A percentile compares a stretch with the other conserved stretches of the same genome.
Conservation (phyloP, 2,113 vertebrate genomes). For the Cyprinus carpio region DNA sequence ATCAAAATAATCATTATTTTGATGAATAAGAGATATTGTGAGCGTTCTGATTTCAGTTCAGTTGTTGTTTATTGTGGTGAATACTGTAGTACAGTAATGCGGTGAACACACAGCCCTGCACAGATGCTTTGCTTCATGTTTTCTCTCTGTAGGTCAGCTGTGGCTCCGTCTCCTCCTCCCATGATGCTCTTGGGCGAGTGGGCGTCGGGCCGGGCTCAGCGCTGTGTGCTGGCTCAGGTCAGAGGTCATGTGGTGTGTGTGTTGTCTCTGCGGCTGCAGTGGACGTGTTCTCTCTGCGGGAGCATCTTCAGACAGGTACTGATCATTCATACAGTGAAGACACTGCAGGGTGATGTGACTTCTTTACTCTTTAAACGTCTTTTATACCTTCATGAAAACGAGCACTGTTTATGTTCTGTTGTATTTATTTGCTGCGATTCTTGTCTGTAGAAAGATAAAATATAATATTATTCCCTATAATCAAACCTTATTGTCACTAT, state of each 20-base stretch:
- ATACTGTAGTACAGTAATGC: background rate
- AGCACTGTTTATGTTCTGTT: no score
- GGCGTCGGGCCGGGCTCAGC: slow-evolving; percentile 45
- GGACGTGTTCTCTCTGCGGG: slow-evolving; percentile 74
- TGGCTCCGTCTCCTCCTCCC: slow-evolving; percentile 44
- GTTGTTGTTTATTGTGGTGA: no score
- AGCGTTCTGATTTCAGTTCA: no score
- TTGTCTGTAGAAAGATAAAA: no score
- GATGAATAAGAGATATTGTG: background rate
- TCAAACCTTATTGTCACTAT: no score
- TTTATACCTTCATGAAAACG: no score
- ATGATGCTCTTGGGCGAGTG: slow-evolving; percentile 65
- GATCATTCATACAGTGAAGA: no score
- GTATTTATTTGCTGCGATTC: no score
- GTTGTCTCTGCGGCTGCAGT: slow-evolving; percentile 67
- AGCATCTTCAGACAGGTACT: slow-evolving; percentile 70
- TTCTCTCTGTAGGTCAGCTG: slow-evolving; percentile 52
- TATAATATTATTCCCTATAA: no score
- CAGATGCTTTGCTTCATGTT: background rate
- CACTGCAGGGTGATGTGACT: no score
- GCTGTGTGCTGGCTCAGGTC: slow-evolving; percentile 63
- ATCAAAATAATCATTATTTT: background rate
- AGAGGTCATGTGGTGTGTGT: slow-evolving; percentile 72
- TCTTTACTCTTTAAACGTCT: no score
- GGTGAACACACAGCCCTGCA: background rate